Conservation (phyloP, 1,140 invertebrate species). For the Pseudomyrmex concolor region DNA sequence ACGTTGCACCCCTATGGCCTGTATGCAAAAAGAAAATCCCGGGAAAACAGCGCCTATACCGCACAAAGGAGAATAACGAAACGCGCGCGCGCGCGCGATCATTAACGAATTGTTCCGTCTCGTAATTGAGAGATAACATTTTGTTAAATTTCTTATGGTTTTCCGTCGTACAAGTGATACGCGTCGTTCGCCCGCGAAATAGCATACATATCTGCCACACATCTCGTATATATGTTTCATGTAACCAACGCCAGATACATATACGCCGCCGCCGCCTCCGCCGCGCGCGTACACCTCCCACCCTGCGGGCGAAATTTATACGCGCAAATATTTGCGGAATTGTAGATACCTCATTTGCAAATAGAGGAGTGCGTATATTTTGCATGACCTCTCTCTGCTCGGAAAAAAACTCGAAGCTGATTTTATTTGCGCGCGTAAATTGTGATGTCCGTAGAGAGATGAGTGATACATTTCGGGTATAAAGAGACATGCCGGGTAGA, state of each 20-base stretch:
- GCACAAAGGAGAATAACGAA: not conserved
- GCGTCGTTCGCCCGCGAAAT: not conserved
- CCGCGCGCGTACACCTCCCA: not conserved
- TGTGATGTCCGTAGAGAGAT: not conserved
- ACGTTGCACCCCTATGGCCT: not conserved
- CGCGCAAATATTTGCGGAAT: conserved; percentile 38
- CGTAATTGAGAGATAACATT: conserved; percentile 12
- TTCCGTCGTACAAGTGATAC: not conserved
- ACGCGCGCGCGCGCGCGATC: too few relatives aligned
- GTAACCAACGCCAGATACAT: not conserved
- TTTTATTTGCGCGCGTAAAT: not conserved
- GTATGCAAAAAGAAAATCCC: conserved; percentile 11
- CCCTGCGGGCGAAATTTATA: conserved; percentile 26
- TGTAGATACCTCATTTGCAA: conserved; percentile 38
- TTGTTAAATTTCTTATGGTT: conserved; percentile 25
- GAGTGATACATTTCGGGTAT: not conserved
- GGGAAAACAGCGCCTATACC: not conserved
- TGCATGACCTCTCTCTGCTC: not conserved
- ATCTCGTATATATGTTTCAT: conserved; percentile 14
- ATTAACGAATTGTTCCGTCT: conserved; percentile 41
- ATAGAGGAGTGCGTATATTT: not conserved
- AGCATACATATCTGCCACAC: too few relatives aligned
- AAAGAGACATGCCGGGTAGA: not conserved
- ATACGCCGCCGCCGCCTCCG: too few relatives aligned
- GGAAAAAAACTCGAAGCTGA: not conserved